These are phyloP conservation scores for Phainopepla nitens DNA, from an alignment of 2,113 vertebrate species.

Conservation along the genomic window DNA sequence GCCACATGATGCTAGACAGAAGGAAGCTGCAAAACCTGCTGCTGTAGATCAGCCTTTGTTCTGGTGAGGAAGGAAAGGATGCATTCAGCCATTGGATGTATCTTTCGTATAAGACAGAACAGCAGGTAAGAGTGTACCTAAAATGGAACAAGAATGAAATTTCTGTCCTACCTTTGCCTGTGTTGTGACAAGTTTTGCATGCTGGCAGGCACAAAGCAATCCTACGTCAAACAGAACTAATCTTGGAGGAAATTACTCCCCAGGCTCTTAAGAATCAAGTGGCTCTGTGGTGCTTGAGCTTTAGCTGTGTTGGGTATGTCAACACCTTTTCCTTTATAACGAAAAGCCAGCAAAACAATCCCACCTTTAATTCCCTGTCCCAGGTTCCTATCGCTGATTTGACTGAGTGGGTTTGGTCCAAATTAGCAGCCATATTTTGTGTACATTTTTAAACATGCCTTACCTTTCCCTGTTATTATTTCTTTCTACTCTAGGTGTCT, in stretches of 20 bases:
- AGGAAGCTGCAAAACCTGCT: neutral
- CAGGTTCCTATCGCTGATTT: fast-evolving
- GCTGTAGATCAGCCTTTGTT: neutral
- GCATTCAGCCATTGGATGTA: fast-evolving
- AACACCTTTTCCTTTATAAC: neutral
- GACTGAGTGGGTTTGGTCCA: neutral
- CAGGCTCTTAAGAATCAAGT: neutral
- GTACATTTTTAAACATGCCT: neutral
- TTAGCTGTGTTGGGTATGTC: neutral
- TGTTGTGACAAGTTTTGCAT: neutral
- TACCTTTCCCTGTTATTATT: neutral
- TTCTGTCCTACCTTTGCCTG: neutral
- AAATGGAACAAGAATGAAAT: neutral
- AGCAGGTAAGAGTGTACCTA: neutral
- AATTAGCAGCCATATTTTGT: neutral
- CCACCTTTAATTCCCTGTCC: neutral
- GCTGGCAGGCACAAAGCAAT: neutral
- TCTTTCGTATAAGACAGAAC: neutral
- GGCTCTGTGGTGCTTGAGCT: neutral
- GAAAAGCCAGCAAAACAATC: neutral
- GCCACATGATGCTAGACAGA: neutral
- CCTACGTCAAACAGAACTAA: neutral
- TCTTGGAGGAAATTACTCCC: neutral
- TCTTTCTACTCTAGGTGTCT: neutral
- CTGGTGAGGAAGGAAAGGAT: neutral